A percentile compares a stretch with the other conserved stretches of the same genome.
These are phyloP conservation scores for Deroplatys truncata DNA, from an alignment of 2,888 invertebrate genomes.

Conservation along the genomic window DNA sequence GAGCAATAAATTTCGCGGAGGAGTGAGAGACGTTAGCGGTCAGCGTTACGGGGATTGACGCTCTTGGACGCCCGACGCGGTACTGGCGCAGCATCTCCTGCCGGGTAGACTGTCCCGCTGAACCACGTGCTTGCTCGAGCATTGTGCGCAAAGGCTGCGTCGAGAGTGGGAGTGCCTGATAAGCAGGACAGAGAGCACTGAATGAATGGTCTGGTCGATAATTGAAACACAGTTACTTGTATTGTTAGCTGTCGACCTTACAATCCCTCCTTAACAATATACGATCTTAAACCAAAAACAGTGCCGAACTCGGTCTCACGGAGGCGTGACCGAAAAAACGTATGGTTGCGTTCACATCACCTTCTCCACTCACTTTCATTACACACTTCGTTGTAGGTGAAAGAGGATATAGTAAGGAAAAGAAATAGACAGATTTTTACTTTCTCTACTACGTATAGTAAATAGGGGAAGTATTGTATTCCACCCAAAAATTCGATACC, in stretches of 20 bases:
- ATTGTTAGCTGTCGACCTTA: background rate
- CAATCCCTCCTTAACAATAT: background rate
- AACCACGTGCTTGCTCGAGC: background rate
- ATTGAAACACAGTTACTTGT: background rate
- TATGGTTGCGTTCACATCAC: too few relatives aligned
- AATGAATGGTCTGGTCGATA: background rate
- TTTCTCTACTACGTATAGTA: too few relatives aligned
- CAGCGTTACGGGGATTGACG: background rate
- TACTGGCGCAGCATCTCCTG: constrained; percentile 4
- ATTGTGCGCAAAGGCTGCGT: background rate
- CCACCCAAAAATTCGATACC: too few relatives aligned
- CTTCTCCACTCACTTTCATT: too few relatives aligned
- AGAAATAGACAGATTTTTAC: too few relatives aligned
- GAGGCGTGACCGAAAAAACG: too few relatives aligned
- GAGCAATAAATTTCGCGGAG: background rate
- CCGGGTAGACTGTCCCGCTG: background rate
- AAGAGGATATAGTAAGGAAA: too few relatives aligned
- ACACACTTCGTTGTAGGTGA: too few relatives aligned
- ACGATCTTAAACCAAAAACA: too few relatives aligned
- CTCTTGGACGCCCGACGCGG: background rate
- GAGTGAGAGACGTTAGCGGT: background rate
- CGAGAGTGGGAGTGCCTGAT: background rate
- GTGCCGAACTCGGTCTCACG: too few relatives aligned
- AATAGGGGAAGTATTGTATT: too few relatives aligned
- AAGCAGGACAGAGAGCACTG: background rate